phyloP scores from a whole-genome alignment of 2,113 vertebrate genomes.

The Mesocricetus auratus region DNA sequence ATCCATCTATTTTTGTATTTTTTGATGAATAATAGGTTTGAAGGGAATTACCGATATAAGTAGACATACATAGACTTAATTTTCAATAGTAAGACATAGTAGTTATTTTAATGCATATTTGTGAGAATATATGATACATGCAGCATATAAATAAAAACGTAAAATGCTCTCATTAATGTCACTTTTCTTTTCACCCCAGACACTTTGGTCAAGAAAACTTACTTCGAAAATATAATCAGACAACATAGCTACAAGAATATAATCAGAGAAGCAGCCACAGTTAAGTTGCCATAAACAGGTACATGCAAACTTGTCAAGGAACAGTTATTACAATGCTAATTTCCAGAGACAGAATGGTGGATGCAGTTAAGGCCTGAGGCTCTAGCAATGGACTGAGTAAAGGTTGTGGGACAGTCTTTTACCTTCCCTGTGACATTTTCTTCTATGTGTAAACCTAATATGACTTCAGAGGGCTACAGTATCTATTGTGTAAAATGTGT shows the following conservation, averaged over 20 bases:
- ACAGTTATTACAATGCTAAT: too few species aligned
- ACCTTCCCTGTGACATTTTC: background rate
- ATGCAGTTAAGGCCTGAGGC: background rate
- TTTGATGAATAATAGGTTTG: conserved; percentile 13
- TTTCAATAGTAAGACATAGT: background rate
- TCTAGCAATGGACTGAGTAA: background rate
- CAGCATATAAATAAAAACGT: background rate
- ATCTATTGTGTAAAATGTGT: too few species aligned
- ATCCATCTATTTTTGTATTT: background rate
- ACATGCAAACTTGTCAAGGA: rapidly evolving
- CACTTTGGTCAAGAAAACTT: background rate
- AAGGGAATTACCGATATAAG: background rate
- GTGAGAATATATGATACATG: background rate
- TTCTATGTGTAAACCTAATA: background rate
- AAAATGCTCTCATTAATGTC: background rate
- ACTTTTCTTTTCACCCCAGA: background rate
- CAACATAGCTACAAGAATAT: background rate
- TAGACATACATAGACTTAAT: conserved; percentile 7
- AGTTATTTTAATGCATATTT: conserved; percentile 5
- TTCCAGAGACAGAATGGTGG: background rate
- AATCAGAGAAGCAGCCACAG: background rate
- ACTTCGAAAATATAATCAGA: background rate
- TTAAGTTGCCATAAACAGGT: background rate
- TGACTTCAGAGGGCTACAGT: background rate
- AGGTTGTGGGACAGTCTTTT: background rate